Conservation (phyloP, 1,140 invertebrate genomes). For the Zophobas morio region DNA sequence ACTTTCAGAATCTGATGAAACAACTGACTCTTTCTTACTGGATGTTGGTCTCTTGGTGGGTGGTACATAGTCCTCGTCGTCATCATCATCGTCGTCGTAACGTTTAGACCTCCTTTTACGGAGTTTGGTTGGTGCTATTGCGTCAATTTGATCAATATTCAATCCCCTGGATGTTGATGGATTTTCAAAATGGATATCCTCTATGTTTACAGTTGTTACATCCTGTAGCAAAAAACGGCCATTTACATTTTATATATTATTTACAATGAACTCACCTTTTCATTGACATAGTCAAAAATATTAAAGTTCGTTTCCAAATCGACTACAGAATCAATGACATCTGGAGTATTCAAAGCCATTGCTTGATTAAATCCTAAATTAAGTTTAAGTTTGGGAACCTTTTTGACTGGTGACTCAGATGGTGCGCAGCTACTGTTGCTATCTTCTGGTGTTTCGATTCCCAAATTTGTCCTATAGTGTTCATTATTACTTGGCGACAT, state of each 20-base stretch:
- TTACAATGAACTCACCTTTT: conserved; percentile 47
- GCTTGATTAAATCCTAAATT: conserved; percentile 32
- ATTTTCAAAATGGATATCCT: conserved; percentile 47
- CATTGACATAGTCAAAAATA: conserved; percentile 58
- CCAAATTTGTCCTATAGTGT: conserved; percentile 15
- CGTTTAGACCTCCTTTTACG: conserved; percentile 44
- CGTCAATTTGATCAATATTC: conserved; percentile 16
- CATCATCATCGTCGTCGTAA: conserved; percentile 54
- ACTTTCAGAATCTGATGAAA: conserved; percentile 36
- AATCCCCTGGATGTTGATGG: conserved; percentile 42
- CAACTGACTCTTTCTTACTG: conserved; percentile 39
- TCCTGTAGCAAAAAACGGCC: conserved; percentile 50
- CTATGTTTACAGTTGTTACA: conserved; percentile 44
- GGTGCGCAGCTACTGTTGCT: conserved; percentile 32
- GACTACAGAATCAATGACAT: conserved; percentile 60
- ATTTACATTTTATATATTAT: conserved; percentile 25
- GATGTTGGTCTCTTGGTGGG: conserved; percentile 45
- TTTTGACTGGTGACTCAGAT: conserved; percentile 18
- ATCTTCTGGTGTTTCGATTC: conserved; percentile 48
- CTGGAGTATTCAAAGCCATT: conserved; percentile 58
- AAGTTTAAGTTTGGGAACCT: conserved; percentile 34
- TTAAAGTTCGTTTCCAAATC: conserved; percentile 59
- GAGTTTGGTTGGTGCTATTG: conserved; percentile 19
- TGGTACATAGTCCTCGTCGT: conserved; percentile 64
- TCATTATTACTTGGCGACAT: conserved; percentile 12